Percentiles rank a stretch among this genome's conserved stretches.
Conservation (phyloP, 2,797 vertebrate species). For the Taeniopygia guttata region DNA sequence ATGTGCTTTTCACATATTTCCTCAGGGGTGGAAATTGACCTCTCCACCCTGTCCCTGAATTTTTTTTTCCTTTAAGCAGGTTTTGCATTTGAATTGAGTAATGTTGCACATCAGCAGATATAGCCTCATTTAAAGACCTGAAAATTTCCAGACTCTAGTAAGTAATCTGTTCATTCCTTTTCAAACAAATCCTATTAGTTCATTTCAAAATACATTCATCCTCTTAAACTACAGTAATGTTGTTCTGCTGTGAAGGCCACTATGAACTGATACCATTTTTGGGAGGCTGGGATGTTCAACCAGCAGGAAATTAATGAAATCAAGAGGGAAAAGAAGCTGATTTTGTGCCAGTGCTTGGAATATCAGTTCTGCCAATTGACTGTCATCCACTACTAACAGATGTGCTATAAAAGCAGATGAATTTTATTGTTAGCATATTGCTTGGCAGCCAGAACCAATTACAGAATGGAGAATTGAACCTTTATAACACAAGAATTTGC, state of each 20-base stretch:
- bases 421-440: slow-evolving; percentile 39
- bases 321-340: background rate
- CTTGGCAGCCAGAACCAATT: slow-evolving; percentile 13
- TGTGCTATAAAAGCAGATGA: slow-evolving; percentile 38
- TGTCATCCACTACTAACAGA: slow-evolving; percentile 46
- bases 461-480: background rate
- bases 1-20: background rate
- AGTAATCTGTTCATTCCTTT: background rate
- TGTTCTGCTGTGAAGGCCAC: background rate
- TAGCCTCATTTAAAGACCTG: background rate
- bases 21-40: background rate
- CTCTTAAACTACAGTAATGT: background rate
- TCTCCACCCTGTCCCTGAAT: background rate
- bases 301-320: slow-evolving; percentile 25
- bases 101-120: background rate
- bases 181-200: slow-evolving; percentile 24
- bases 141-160: background rate
- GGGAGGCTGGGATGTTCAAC: background rate
- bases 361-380: slow-evolving; percentile 31
- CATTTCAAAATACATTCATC: background rate
- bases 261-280: background rate
- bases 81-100: background rate
- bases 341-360: slow-evolving; percentile 1
- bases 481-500: slow-evolving; percentile 10
- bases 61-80: background rate